Evolutionary conservation across 2,888 invertebrate species (phyloP), one percentile per base, ranked within the genome.

Genomic region (Tiliacea citrago): DNA sequence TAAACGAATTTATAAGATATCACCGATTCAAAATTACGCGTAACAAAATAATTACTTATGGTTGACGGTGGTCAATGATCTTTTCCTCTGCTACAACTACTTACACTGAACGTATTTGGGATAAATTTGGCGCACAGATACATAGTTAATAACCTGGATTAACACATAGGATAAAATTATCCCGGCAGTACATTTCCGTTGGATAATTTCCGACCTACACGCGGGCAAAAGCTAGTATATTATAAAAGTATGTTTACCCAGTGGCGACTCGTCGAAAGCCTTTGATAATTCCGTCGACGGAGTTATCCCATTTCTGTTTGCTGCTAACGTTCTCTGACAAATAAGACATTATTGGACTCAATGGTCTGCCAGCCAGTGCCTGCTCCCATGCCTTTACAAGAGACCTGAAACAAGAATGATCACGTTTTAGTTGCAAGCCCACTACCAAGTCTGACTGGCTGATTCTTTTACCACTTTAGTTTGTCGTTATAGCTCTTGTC

Each of bases 361-460:
- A 89, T 10, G 95, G 86, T 70, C 97, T 95, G 0, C 98, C 97
- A 72, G 96, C 95, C 13, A 95, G 84, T 0, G 97, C 97, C 88
- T 97, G 97, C 66, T 97, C 97, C 97, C 98, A 98, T 0, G 97
- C 97, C 94, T 99, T 99, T n/a, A 98, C 97, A 58, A 99, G 95
- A 90, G 98, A 98, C 85, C 98, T 97, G 84, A 7, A 85, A 82
- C 13, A 55, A 39, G 2, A 66, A 39, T 18, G 4, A 18, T 10
- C 16, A n/a, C 16, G 10, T 21, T 13, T 35, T n/a, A 29, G 9
- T 65, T 47, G 1, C 13, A 29, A 21, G 45, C 18, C 18, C 5
- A 13, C 2, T 47, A 45, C 18, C 12, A 42, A 1, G 16, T 24
- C 60, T 13, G n/a, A 39, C n/a, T 24, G 24, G 10, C 24, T 18